Evolutionary conservation across 2,888 invertebrate genomes (phyloP), one percentile per base, ranked within the genome.

Genomic region (Acronicta leporina): DNA sequence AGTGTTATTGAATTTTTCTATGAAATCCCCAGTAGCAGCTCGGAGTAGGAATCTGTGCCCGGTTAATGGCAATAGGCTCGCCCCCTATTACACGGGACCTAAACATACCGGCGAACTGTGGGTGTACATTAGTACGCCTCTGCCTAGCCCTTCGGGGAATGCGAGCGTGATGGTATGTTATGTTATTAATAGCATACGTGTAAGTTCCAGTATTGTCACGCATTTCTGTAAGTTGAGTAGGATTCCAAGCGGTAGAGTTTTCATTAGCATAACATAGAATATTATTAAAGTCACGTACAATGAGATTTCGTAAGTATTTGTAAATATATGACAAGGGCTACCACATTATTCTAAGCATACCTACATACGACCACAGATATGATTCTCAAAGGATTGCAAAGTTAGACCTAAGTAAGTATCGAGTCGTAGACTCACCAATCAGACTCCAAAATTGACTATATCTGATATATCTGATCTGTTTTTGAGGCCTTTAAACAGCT

Each of bases 241-340:
- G 35, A 68, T 63, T 51, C 38, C 55, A 69, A 63, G 48, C 53
- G 52, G 46, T 33, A 16, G 13, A 48, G 47, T 40, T 11, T 7
- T 9, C 41, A 68, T 68, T 68, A 52, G 35, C 67, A 57, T 68
- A 55, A 48, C 47, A 43, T 35, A 42, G 14, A 53, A 55, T 55
- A 64, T 47, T 64, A 64, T 69, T 69, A 46, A 42, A 50, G 41
- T 40, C 65, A 65, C 70, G 69, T 70, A 60, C 65, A 50, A 65
- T 60, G 46, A 63, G 68, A 52, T 69, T 60, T 69, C 50, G 60
- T 68, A 68, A 68, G 64, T 56, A 15, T 70, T 69, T 47, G 70
- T 59, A 65, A 53, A 70, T 57, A 50, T 27, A 49, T 41, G 52
- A 53, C 47, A 46, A 42, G 52, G 40, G 60, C 52, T 38, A 14